A percentile compares a stretch with the other conserved stretches of the same genome.
These are phyloP conservation scores for Xanthorhoe spadicearia DNA, from an alignment of 2,888 invertebrate species.

Conservation along the genomic window DNA sequence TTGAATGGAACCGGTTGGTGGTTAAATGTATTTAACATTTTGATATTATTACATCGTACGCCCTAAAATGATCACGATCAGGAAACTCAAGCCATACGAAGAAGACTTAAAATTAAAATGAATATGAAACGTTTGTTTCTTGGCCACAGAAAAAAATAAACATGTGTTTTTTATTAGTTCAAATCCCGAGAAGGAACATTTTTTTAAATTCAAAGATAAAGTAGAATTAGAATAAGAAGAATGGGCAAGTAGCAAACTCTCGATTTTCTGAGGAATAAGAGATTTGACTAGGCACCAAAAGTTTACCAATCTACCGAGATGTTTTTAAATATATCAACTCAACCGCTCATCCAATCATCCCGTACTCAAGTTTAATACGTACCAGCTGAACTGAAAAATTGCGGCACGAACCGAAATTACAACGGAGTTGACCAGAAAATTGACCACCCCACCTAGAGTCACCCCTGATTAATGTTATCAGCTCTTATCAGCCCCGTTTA, in stretches of 20 bases:
- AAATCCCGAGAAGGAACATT: no score
- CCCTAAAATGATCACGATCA: no score
- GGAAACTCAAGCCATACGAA: no score
- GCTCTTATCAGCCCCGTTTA: slow-evolving; percentile 70
- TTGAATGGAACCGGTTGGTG: neutral
- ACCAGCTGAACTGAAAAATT: slow-evolving; percentile 74
- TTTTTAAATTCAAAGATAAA: no score
- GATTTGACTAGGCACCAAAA: no score
- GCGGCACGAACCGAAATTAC: slow-evolving; percentile 74
- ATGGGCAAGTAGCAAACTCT: no score
- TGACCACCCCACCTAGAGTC: slow-evolving; percentile 59
- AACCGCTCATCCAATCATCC: slow-evolving; percentile 6
- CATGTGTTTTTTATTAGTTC: no score
- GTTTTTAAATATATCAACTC: neutral
- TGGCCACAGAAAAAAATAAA: no score
- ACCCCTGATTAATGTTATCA: slow-evolving; percentile 83
- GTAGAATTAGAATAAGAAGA: no score
- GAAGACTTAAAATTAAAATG: no score
- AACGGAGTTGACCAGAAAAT: slow-evolving; percentile 80
- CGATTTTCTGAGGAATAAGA: no score
- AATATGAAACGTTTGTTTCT: no score
- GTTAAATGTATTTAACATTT: neutral
- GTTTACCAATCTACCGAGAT: neutral
- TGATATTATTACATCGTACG: neutral
- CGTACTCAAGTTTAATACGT: slow-evolving; percentile 60